Evolutionary conservation across 23 tunicate genomes (phyloP).

Genomic region (Styela clava): DNA sequence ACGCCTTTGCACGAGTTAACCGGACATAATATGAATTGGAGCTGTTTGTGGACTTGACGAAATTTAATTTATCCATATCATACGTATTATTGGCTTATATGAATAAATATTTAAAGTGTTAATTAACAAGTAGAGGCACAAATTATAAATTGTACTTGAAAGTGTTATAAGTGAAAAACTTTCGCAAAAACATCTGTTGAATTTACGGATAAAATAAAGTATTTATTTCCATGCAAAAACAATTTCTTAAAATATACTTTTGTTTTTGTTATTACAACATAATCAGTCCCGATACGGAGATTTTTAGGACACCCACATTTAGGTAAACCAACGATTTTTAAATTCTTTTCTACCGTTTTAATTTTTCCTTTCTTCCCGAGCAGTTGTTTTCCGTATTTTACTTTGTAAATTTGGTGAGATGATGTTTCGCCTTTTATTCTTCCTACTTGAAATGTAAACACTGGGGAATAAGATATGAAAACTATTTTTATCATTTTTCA

Average conservation of each 20-base stretch:
- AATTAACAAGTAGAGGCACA: too few relatives aligned
- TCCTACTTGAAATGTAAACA: not conserved
- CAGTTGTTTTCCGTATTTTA: not conserved
- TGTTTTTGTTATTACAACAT: not conserved
- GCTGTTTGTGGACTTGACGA: too few relatives aligned
- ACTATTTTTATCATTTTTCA: too few relatives aligned
- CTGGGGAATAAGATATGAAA: too few relatives aligned
- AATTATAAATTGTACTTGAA: too few relatives aligned
- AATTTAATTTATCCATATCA: too few relatives aligned
- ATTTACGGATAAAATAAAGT: not conserved
- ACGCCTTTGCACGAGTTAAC: too few relatives aligned
- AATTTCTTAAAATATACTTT: not conserved
- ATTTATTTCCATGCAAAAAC: not conserved
- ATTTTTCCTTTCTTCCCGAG: not conserved
- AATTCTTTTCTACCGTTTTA: not conserved
- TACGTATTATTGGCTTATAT: too few relatives aligned
- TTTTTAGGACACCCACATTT: not conserved
- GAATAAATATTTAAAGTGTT: too few relatives aligned
- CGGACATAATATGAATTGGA: too few relatives aligned
- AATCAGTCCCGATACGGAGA: not conserved
- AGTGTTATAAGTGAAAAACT: not conserved
- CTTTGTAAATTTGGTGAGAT: not conserved
- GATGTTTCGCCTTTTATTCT: not conserved
- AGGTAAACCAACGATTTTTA: not conserved
- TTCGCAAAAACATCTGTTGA: not conserved